Percentiles rank a stretch among this genome's conserved stretches.
These are phyloP conservation scores for Orbicella faveolata DNA, from an alignment of 64 coral and sea anemone genomes.

Conservation along the genomic window DNA sequence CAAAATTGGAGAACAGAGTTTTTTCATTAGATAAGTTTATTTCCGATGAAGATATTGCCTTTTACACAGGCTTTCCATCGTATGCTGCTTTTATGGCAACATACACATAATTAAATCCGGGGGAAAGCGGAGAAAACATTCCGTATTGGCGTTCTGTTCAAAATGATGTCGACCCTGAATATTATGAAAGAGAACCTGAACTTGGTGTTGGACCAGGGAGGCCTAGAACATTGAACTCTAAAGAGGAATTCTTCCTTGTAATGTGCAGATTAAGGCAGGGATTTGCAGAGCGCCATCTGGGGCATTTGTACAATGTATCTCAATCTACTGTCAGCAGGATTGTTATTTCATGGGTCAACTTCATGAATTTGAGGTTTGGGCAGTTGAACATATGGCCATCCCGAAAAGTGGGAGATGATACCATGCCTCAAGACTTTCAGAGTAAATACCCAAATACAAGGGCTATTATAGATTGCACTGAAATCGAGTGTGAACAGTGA, in stretches of 20 bases:
- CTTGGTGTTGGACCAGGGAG: slow-evolving; percentile 17
- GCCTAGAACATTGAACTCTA: slow-evolving; percentile 18
- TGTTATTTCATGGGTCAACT: slow-evolving; percentile 35
- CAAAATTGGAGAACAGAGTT: slow-evolving; percentile 46
- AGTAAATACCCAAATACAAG: slow-evolving; percentile 29
- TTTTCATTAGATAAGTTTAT: slow-evolving; percentile 26
- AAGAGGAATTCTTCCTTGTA: slow-evolving; percentile 37
- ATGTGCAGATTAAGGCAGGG: slow-evolving; percentile 40
- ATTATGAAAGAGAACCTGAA: slow-evolving; percentile 11
- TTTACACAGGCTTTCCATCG: slow-evolving; percentile 41
- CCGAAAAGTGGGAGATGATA: slow-evolving; percentile 32
- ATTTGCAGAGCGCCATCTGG: slow-evolving; percentile 41
- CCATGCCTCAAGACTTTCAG: slow-evolving; percentile 37
- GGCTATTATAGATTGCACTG: slow-evolving; percentile 39
- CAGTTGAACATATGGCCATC: slow-evolving; percentile 38
- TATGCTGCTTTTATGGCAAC: slow-evolving; percentile 40
- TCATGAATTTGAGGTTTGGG: slow-evolving; percentile 40
- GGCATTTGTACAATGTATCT: slow-evolving; percentile 19
- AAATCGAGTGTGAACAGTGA: slow-evolving; percentile 26
- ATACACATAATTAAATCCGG: not conserved
- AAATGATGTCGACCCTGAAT: slow-evolving; percentile 17
- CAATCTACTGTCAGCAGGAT: slow-evolving; percentile 33
- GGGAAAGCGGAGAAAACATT: slow-evolving; percentile 16
- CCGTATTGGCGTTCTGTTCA: slow-evolving; percentile 2
- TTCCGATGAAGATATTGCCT: slow-evolving; percentile 37